Evolutionary conservation across 2,113 vertebrate species (phyloP), one percentile per base, ranked within the genome.

Genomic region (Tor tambroides): DNA sequence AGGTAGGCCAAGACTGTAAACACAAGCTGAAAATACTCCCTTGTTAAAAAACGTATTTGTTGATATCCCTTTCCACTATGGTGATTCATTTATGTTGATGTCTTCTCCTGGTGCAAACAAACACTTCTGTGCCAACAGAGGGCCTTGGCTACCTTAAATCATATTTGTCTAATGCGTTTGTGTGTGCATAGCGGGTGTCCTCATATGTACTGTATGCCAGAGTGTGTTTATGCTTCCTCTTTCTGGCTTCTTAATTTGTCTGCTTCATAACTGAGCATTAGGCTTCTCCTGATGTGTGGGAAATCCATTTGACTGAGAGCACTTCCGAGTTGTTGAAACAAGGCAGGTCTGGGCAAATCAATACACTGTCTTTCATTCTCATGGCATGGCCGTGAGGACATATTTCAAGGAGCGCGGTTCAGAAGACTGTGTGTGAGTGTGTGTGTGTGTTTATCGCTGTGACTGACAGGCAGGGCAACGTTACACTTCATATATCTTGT

Each of bases 311-410:
- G 90, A 91, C 89, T 92, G 91, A 94, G 88, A 61, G 79, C 85
- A 90, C 89, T 93, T 93, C 88, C 91, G n/a, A 94, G 91, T 94
- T 94, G 92, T 92, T 93, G 89, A 92, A 95, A 91, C 91, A 91
- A 86, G 77, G 77, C 80, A 61, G 79, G 80, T 89, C 91, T 86
- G 89, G 90, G 89, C 89, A 89, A 90, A 93, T 91, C 61, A 91
- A 92, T 91, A 88, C 88, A 54, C 91, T 88, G 56, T 86, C 89
- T 91, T 88, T 91, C 88, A 84, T 92, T 89, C 89, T 88, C 15
- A 5, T 87, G 88, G 86, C 83, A 86, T 83, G 14, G 91, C 88
- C 84, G 82, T 41, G 41, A 71, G 80, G 87, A 91, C 88, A 82
- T 86, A 89, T 93, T 92, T 90, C 88, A 90, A 79, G 85, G 54